Percentiles rank a stretch among this genome's conserved stretches.
phyloP scores from a whole-genome alignment of 2,888 invertebrate genomes.

The Cataglyphis altisquamis region DNA sequence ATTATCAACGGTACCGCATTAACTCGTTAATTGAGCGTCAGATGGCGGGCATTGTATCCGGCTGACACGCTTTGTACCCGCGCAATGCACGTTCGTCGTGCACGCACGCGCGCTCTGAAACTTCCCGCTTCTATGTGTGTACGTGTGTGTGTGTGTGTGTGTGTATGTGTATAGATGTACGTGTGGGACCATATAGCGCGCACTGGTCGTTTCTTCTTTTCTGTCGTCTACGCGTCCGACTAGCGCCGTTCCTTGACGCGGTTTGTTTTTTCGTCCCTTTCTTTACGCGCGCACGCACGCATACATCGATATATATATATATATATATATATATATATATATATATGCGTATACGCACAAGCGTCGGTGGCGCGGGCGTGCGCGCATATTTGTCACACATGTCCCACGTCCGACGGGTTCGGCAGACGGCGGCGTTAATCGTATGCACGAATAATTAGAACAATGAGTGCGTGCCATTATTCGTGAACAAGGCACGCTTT shows the following conservation, averaged over 20 bases:
- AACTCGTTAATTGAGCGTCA: slow-evolving; percentile 86
- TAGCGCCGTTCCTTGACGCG: slow-evolving; percentile 56
- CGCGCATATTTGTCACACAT: slow-evolving; percentile 72
- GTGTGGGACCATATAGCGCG: slow-evolving; percentile 79
- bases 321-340: too few relatives aligned
- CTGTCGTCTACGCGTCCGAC: slow-evolving; percentile 46
- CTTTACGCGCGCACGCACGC: background rate
- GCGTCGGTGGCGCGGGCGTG: slow-evolving; percentile 53
- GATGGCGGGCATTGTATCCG: slow-evolving; percentile 83
- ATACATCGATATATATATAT: background rate
- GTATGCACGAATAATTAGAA: slow-evolving; percentile 86
- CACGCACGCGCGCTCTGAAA: slow-evolving; percentile 41
- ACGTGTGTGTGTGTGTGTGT: slow-evolving; percentile 24
- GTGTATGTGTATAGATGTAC: background rate
- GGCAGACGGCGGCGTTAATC: slow-evolving; percentile 83
- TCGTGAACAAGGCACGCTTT: slow-evolving; percentile 81
- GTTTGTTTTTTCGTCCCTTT: slow-evolving; percentile 53
- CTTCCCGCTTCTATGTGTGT: background rate
- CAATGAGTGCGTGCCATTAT: slow-evolving; percentile 85
- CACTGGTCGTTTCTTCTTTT: slow-evolving; percentile 66
- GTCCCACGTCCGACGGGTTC: slow-evolving; percentile 67
- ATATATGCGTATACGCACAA: background rate
- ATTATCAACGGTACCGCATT: slow-evolving; percentile 85
- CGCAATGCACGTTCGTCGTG: slow-evolving; percentile 49
- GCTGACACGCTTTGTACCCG: slow-evolving; percentile 84